Base-by-base conservation (phyloP, 2,888 invertebrate genomes). In the Trichacis sp. region DNA sequence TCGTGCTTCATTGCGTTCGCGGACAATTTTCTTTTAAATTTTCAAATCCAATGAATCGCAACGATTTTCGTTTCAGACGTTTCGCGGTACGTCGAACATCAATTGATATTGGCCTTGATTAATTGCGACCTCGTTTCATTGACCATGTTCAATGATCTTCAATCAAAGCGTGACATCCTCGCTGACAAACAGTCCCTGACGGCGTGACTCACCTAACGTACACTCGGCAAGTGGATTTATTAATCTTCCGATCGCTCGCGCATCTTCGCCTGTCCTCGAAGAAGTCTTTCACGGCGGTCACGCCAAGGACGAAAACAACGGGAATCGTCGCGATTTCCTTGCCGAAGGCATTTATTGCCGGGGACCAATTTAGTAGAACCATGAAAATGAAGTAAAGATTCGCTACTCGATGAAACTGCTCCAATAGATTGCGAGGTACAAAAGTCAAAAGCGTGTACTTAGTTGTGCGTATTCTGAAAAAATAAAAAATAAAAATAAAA, bases 311-410 rank as follows among this genome's bases (percentile, higher is more conserved):
- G 88, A 97, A 96, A 81, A 96, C 86, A 70, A 97, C 95, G 1
- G 97, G 97, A 74, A 97, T 89, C 93, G 97, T 95, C 12, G 97
- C 95, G 73, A 97, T 90, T 86, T 97, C 97, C 84, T 96, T 97
- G 68, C 96, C 97, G 85, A 97, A 97, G 2, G 97, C 97, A 86
- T 94, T 95, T 66, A 97, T 94, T 30, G 92, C 90, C 1, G 97
- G 97, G 81, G 97, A 92, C 96, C 96, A 97, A 87, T 98, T 98
- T 70, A 98, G 89, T 75, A 97, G 87, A 77, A 97, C 96, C 83
- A 98, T 97, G 83, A 97, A 95, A 81, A 98, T 93, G 86, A 98
- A 98, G 87, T 98, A 98, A 79, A 98, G 88, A 88, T 98, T 98
- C 69, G 98, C 98, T 81, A 97, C 95, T 67, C 98, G 91, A 86